Evolutionary conservation across 2,888 invertebrate species (phyloP).

Genomic region (Amblyjoppa proteus): DNA sequence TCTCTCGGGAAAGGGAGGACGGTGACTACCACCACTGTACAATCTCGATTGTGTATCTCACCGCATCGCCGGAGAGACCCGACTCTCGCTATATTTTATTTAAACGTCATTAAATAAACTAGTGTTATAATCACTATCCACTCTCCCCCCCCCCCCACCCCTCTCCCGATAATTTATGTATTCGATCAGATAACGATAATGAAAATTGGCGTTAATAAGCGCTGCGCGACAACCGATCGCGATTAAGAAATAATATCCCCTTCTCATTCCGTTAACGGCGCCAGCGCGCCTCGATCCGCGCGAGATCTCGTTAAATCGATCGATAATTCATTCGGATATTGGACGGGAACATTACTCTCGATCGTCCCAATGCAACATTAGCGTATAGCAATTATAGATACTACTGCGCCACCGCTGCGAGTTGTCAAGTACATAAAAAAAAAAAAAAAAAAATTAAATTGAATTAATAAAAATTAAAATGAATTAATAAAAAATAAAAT

Average conservation of each 20-base stretch:
- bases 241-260: slow-evolving; percentile 65
- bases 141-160: not conserved
- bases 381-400: slow-evolving; percentile 46
- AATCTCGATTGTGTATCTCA: slow-evolving; percentile 60
- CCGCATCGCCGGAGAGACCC: slow-evolving; percentile 45
- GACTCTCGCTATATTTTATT: slow-evolving; percentile 60
- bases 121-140: slow-evolving; percentile 59
- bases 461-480: no score
- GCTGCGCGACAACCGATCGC: slow-evolving; percentile 62
- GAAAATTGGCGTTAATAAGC: slow-evolving; percentile 68
- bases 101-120: slow-evolving; percentile 63
- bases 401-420: not conserved
- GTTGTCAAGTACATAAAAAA: not conserved
- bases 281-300: not conserved
- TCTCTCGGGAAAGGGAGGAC: not conserved
- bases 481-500: not conserved
- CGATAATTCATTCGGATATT: slow-evolving; percentile 52
- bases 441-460: not conserved
- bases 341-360: slow-evolving; percentile 20
- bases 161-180: slow-evolving; percentile 18
- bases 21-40: not conserved
- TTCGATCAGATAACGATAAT: slow-evolving; percentile 58
- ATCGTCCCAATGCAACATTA: slow-evolving; percentile 9
- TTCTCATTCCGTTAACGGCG: slow-evolving; percentile 17
- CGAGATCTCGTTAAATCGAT: slow-evolving; percentile 51